Conservation (phyloP, 2,113 vertebrate genomes). For the Thinocorus orbignyianus region DNA sequence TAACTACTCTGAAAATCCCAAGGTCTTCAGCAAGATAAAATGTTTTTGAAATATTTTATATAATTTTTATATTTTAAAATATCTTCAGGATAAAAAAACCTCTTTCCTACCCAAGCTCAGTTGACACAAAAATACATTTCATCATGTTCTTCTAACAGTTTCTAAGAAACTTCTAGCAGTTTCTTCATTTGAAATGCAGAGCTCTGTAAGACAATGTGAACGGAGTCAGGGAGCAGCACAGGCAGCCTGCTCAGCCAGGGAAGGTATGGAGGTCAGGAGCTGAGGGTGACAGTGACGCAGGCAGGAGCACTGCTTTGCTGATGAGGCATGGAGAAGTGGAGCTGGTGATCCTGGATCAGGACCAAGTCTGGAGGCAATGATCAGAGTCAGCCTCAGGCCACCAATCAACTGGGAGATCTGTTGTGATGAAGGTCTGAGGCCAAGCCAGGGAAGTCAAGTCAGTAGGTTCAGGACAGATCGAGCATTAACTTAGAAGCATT, state of each 20-base stretch:
- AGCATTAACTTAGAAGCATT: not conserved
- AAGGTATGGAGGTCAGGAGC: not conserved
- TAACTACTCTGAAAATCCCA: not conserved
- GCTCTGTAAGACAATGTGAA: not conserved
- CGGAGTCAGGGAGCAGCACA: accelerated
- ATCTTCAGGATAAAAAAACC: not conserved
- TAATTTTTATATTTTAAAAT: not conserved
- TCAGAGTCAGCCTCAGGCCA: not conserved
- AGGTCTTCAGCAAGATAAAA: not conserved
- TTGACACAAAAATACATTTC: not conserved
- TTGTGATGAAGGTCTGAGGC: not conserved
- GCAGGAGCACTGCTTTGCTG: not conserved
- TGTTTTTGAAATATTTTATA: not conserved
- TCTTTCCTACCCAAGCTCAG: not conserved
- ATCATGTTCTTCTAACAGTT: not conserved
- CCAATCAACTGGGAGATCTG: not conserved
- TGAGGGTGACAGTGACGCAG: not conserved
- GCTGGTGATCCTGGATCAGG: not conserved
- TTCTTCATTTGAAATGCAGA: not conserved
- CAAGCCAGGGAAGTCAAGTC: not conserved
- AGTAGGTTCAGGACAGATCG: not conserved
- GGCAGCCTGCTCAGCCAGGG: not conserved
- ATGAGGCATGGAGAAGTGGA: accelerated
- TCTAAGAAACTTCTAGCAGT: not conserved
- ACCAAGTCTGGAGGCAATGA: not conserved